Conservation (phyloP, 1,140 invertebrate genomes). For the Bombus difficillimus region DNA sequence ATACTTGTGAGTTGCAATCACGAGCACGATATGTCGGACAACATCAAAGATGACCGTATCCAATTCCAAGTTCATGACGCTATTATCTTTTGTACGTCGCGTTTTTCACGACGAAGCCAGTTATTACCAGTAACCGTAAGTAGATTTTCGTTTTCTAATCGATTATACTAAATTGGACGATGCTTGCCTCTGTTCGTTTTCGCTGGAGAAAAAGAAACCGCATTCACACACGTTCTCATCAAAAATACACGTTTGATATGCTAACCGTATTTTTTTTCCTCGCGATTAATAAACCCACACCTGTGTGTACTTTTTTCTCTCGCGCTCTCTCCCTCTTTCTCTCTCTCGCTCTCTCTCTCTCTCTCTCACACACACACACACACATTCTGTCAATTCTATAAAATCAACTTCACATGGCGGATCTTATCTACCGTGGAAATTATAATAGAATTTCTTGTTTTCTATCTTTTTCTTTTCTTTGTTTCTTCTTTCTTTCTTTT, state of each 20-base stretch:
- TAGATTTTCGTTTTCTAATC: not conserved
- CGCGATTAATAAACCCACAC: constrained; percentile 5
- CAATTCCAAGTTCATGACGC: not conserved
- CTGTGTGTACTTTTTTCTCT: not conserved
- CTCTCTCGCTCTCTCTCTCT: not conserved
- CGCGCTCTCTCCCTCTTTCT: not conserved
- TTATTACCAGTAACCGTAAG: not conserved
- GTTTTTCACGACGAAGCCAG: not conserved
- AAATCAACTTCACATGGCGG: constrained; percentile 1
- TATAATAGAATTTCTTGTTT: not conserved
- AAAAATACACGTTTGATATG: constrained; percentile 59
- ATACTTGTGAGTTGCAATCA: not conserved
- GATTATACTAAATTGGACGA: constrained; percentile 44
- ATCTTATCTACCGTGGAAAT: constrained; percentile 21
- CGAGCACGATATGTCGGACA: not conserved
- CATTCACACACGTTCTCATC: constrained; percentile 47
- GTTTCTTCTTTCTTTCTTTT: not conserved
- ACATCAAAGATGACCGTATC: not conserved
- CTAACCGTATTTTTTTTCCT: constrained; percentile 11
- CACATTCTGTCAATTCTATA: not conserved
- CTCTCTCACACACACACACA: not conserved
- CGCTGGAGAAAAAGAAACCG: constrained; percentile 20
- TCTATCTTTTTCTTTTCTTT: not conserved
- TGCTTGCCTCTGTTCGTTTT: constrained; percentile 28
- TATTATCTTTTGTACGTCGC: not conserved